Evolutionary conservation across 2,113 vertebrate species (phyloP), one percentile per base, ranked within the genome.

Genomic region (Oryzias celebensis): DNA sequence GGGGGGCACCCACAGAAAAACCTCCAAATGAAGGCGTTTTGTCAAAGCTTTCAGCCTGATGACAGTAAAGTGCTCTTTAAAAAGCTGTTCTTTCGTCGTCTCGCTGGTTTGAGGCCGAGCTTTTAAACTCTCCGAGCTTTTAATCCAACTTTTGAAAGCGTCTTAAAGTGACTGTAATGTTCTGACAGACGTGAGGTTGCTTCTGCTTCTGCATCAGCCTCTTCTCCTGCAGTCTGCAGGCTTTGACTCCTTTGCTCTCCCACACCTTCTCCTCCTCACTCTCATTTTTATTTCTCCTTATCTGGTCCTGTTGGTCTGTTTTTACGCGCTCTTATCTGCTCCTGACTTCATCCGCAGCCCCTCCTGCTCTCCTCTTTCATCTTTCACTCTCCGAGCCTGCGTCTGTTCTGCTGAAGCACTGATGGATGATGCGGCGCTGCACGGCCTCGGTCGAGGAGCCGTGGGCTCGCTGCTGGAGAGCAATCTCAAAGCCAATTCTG

Each of bases 401-500:
- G 54, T 56, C 78, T 70, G 36, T 65, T 62, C 63, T 64, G 59
- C 67, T 61, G 73, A 83, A 75, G 68, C 65, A 17, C 31, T 86
- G 86, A 86, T 86, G 82, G 86, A 86, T 86, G 86, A 71, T 71
- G 80, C 3, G 28, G 54, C 1, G 62, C 61, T 13, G 71, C 50
- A 62, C 68, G 70, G 74, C 80, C 70, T 85, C 85, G 75, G 78
- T 87, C 78, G 73, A 73, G 78, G 62, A 13, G 58, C 57, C n/a
- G 51, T 16, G 44, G 55, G 55, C 70, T 64, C 44, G 14, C 75
- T 18, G 45, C 71, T 31, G 71, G 69, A 73, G 73, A 72, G 81
- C 77, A 83, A 86, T 86, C 84, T 88, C 80, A 76, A 59, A 86
- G 78, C 84, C 84, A 88, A 88, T 88, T 88, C 62, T 64, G 17